Conservation (phyloP, 1,140 invertebrate genomes). For the Sarcophaga peregrina region DNA sequence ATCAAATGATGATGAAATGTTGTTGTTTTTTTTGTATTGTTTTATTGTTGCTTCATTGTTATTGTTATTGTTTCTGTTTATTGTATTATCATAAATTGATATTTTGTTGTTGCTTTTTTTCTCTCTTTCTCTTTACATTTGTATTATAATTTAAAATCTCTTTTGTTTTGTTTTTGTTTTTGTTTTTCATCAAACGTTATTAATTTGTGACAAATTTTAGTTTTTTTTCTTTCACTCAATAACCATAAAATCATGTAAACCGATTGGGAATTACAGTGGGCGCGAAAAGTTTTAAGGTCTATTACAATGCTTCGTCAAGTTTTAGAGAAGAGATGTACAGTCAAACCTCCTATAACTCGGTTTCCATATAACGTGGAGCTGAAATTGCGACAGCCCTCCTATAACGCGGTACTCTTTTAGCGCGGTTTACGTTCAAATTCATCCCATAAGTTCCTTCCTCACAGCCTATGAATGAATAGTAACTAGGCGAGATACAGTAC, state of each 20-base stretch:
- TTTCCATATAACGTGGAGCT: too few species aligned
- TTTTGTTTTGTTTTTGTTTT: neutral
- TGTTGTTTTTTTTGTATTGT: neutral
- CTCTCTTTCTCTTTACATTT: too few species aligned
- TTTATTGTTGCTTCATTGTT: neutral
- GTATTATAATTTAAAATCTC: too few species aligned
- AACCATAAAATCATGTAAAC: neutral
- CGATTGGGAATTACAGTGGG: neutral
- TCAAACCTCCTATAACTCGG: too few species aligned
- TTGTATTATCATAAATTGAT: neutral
- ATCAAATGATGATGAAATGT: neutral
- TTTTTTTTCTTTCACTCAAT: neutral
- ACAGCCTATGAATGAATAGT: too few species aligned
- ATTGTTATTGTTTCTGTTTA: neutral
- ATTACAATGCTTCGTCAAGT: too few species aligned
- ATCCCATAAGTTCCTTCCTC: too few species aligned
- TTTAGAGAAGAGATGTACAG: too few species aligned
- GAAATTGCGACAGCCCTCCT: too few species aligned
- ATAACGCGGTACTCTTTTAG: too few species aligned
- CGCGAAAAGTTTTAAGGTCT: neutral
- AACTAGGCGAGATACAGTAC: too few species aligned
- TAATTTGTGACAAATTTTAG: neutral
- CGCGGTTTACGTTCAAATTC: too few species aligned
- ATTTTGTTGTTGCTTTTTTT: neutral
- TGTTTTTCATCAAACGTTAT: neutral